Evolutionary conservation across 2,113 vertebrate species (phyloP), one percentile per base, ranked within the genome.

Genomic region (Arizona elegans): DNA sequence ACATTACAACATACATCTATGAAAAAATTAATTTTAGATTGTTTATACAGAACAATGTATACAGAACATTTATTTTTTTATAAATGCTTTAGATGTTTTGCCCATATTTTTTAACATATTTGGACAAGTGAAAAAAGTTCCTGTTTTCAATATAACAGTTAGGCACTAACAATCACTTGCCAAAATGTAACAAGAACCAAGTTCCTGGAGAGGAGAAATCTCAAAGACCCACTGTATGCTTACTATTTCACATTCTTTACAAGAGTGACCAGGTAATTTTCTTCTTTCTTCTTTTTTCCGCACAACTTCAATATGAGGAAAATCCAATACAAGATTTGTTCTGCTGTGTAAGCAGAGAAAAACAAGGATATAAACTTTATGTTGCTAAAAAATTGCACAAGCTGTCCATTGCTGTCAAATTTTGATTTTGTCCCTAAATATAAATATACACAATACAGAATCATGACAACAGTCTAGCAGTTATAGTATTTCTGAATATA

Each of bases 201-300:
- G 90, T 92, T 91, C 89, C 3, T 86, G 75, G 86, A 92, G 7
- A 92, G 86, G 26, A 92, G 53, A 90, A 92, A 88, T 87, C 33
- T 52, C 38, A 38, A 29, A 94, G 47, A 55, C 52, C 9, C 88
- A 87, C 17, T 5, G 26, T 21, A 90, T 96, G 98, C 99, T 98
- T 96, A 99, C 99, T 81, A 98, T 96, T 96, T 99, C 99, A 97
- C 99, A 99, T 95, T 99, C 99, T 94, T 99, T 99, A 97, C 99
- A 99, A 21, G 99, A 99, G 23, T 99, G 98, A 65, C 99, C 99
- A 93, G 97, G 98, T 94, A 99, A 97, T 95, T 99, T 99, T 93
- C 98, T 98, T 95, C 99, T 98, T 94, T 99, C 99, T n/a, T 99
- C 98, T 95, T 98, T 99, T 95, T 99, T 99, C 55, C 99, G 98